Evolutionary conservation across 2,888 invertebrate species (phyloP).

Genomic region (Ypsolopha scabrella): DNA sequence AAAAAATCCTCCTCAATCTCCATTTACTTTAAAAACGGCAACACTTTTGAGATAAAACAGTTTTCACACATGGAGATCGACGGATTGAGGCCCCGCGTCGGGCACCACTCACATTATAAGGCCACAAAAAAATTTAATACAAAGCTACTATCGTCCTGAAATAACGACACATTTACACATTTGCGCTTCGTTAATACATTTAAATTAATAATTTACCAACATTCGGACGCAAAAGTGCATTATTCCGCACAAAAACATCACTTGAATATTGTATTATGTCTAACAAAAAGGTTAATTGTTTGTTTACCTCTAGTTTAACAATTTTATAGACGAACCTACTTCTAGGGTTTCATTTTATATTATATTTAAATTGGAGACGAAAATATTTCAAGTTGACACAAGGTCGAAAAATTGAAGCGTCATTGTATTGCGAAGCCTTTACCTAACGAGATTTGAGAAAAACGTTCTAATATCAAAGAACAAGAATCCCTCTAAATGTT

Average conservation of each 20-base stretch:
- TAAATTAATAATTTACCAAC: constrained; percentile 15
- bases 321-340: background rate
- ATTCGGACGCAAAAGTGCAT: constrained; percentile 43
- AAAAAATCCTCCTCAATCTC: constrained; percentile 9
- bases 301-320: constrained; percentile 14
- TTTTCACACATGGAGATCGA: constrained; percentile 18
- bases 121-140: constrained; percentile 63
- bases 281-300: too few species aligned
- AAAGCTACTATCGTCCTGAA: constrained; percentile 41
- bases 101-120: constrained; percentile 55
- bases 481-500: background rate
- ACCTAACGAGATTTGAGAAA: background rate
- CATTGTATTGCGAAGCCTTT: constrained; percentile 3
- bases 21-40: constrained; percentile 1
- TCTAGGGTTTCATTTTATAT: background rate
- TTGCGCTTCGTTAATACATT: constrained; percentile 37
- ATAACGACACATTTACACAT: constrained; percentile 26
- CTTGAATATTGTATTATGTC: too few species aligned
- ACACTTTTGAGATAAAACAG: constrained; percentile 3
- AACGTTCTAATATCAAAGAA: background rate
- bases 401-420: constrained; percentile 3
- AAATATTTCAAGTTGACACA: constrained; percentile 1
- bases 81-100: constrained; percentile 39
- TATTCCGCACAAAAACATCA: constrained; percentile 19
- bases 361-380: background rate